Evolutionary conservation across 1,140 invertebrate species (phyloP), one percentile per base, ranked within the genome.

Genomic region (Leptinotarsa texana): DNA sequence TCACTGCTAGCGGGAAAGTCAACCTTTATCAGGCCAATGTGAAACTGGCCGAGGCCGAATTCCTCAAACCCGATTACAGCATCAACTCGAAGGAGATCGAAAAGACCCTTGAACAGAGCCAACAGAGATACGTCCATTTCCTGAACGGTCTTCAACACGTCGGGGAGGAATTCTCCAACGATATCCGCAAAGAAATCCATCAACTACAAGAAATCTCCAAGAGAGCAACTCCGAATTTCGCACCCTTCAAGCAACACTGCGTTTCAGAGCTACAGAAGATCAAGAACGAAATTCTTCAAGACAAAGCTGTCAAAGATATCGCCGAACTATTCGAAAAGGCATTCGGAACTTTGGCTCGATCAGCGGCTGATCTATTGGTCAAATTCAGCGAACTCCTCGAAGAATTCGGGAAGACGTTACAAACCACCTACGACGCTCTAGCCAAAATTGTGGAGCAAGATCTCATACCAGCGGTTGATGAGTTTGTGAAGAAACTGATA

Each of bases 61-160:
- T 92, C 79, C 82, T 93, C 57, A 91, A 93, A 83, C 89, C 89
- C 4, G 89, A 90, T 22, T 91, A 91, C 73, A 87, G 85, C 3
- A 85, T 89, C 21, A 89, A 90, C 69, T 88, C 89, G 48, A 90
- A 93, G 4, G 90, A 92, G 79, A 86, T 93, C 51, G 87, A 90
- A 78, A 82, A 84, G 74, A 87, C 89, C 67, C 21, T 78, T 72
- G 57, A 75, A 68, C 80, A 57, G 63, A 33, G 15, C n/a, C 75
- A 73, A 73, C 48, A 73, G 11, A 51, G 57, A 4, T 13, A 81
- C 0, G 27, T 74, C 3, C 24, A 68, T 18, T 78, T 77, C 18
- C 51, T 82, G 4, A 81, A 85, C 22, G 82, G 75, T 18, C 15
- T 77, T 5, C 57, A 74, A 22, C 62, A 1, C 3, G 27, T 75